Percentiles rank a stretch among this genome's conserved stretches.
Evolutionary conservation across 1,140 invertebrate genomes (phyloP).

Genomic region (Apis laboriosa): DNA sequence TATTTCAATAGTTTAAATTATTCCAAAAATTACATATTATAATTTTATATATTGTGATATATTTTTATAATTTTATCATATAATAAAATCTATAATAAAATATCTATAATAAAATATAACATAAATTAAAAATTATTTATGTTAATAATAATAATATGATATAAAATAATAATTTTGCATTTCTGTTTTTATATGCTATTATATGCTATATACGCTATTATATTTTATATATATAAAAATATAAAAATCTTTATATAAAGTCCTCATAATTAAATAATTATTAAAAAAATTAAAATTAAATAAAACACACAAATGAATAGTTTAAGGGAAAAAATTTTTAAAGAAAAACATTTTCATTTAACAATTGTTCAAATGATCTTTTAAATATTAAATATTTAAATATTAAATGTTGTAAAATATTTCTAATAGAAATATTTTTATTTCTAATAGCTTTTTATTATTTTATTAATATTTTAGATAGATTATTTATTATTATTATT

Average conservation of each 20-base stretch:
- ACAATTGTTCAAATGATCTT: neutral
- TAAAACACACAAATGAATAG: no score
- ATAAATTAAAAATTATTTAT: neutral
- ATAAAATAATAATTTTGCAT: no score
- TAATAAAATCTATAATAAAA: neutral
- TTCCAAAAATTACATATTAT: no score
- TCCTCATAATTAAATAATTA: conserved; percentile 12
- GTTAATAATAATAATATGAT: neutral
- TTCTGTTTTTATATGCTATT: no score
- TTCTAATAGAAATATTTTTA: no score
- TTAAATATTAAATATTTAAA: neutral
- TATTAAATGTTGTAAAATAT: neutral
- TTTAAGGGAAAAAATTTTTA: neutral
- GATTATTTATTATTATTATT: neutral
- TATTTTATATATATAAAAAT: neutral
- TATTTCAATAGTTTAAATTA: no score
- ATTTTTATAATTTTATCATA: no score
- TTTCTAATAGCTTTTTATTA: neutral
- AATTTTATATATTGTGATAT: no score
- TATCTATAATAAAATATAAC: neutral
- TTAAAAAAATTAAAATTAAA: no score
- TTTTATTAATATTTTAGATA: no score
- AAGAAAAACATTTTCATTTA: no score
- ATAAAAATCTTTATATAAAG: neutral
- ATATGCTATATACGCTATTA: neutral